A percentile compares a stretch with the other conserved stretches of the same genome.
These are phyloP conservation scores for Thunnus maccoyii DNA, from an alignment of 2,113 vertebrate species.

Conservation along the genomic window DNA sequence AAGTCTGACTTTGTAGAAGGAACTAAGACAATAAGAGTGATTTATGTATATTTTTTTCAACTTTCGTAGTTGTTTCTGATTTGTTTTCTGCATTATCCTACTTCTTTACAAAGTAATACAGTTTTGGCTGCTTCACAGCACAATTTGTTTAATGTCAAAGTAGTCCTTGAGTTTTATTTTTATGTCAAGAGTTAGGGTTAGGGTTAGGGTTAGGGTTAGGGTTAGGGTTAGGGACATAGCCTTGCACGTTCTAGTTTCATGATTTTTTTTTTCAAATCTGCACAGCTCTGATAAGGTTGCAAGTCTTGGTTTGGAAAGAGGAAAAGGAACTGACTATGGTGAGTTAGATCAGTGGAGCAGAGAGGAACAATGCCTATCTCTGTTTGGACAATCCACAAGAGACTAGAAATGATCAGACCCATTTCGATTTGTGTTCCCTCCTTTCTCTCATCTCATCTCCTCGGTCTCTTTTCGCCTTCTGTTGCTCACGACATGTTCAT, in stretches of 20 bases:
- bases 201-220: too few relatives aligned
- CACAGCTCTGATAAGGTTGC: constrained; percentile 30
- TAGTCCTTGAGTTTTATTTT: constrained; percentile 20
- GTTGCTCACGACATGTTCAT: constrained; percentile 43
- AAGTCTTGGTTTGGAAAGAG: constrained; percentile 25
- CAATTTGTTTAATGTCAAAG: constrained; percentile 5
- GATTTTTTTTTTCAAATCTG: neutral
- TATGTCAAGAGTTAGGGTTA: neutral
- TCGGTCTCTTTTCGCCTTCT: constrained; percentile 29
- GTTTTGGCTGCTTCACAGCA: neutral
- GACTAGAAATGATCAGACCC: constrained; percentile 34
- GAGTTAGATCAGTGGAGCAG: constrained; percentile 8
- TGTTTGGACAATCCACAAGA: constrained; percentile 10
- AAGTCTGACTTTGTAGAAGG: constrained; percentile 16
- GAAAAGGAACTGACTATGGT: neutral
- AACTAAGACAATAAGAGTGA: constrained; percentile 17
- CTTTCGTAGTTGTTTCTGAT: neutral
- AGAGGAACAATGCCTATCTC: neutral
- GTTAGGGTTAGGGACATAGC: too few relatives aligned
- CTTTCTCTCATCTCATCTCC: constrained; percentile 13
- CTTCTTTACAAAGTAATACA: neutral
- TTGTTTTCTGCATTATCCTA: constrained; percentile 2
- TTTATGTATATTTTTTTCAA: neutral
- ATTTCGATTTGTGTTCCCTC: constrained; percentile 14
- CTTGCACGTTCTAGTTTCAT: constrained; percentile 9